phyloP scores from a whole-genome alignment of 2,888 invertebrate species.

The Amphipyra tragopoginis region DNA sequence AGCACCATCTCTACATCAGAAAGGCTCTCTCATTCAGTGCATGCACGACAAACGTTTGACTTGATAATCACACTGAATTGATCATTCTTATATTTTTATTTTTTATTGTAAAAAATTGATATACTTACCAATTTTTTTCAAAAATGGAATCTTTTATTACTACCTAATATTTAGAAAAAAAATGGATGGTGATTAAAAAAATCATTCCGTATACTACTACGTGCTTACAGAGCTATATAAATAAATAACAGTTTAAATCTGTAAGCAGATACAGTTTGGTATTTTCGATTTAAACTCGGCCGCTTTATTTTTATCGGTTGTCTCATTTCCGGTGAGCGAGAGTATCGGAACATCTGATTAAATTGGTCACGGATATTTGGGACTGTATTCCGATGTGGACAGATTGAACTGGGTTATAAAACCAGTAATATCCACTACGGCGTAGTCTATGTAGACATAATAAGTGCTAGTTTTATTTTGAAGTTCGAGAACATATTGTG shows the following conservation, averaged over 20 bases:
- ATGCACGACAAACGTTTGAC: too few relatives aligned
- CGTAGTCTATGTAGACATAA: background rate
- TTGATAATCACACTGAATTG: too few relatives aligned
- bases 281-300: constrained; percentile 41
- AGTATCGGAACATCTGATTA: constrained; percentile 52
- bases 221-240: background rate
- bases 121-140: too few relatives aligned
- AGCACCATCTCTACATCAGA: too few relatives aligned
- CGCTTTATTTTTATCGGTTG: constrained; percentile 52
- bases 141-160: too few relatives aligned
- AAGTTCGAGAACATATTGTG: too few relatives aligned
- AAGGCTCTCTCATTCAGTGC: too few relatives aligned
- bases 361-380: constrained; percentile 46
- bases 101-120: too few relatives aligned
- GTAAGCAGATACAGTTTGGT: constrained; percentile 23
- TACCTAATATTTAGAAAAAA: too few relatives aligned
- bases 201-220: background rate
- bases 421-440: background rate
- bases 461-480: too few relatives aligned
- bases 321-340: constrained; percentile 52
- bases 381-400: constrained; percentile 29
- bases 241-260: constrained; percentile 11
- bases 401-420: constrained; percentile 18
- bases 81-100: too few relatives aligned
- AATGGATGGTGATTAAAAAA: too few relatives aligned